Evolutionary conservation across 2,888 invertebrate genomes (phyloP), one percentile per base, ranked within the genome.

Genomic region (Torymus tubicola): DNA sequence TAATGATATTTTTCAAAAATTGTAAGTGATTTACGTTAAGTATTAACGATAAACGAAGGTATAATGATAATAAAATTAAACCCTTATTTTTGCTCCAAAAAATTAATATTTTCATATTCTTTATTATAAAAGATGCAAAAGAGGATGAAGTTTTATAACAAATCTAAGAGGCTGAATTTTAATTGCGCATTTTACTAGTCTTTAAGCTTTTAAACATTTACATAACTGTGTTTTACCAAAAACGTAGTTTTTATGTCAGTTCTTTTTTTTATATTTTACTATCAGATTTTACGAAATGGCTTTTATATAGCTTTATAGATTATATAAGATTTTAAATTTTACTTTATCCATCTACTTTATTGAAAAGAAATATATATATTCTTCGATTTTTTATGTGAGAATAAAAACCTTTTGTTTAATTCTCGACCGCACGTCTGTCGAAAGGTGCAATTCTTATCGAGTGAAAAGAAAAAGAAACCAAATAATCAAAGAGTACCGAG

Each of bases 61-160:
- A 42, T 42, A 42, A 42, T 42, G 42, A 52, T 50, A 18, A 21
- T 52, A 42, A 76, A 69, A 64, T 68, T n/a, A 52, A 72, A 24
- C 13, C 0, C n/a, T 65, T 65, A 70, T 71, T 80, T 75, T 80
- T 80, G 80, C 70, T 80, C 80, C 80, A 67, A 65, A 63, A 80
- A 75, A 73, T 78, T 21, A 8, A 21, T 10, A 53, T 16, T 60
- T 12, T 55, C 42, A 18, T n/a, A 21, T 75, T 58, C 10, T 5
- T 10, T 76, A 31, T 18, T 3, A 14, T 13, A 14, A 57, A n/a
- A 8, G 14, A 64, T 50, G 2, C 21, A 55, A 14, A 4, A 31
- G n/a, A 42, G 11, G 60, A 75, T 61, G 21, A 60, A 2, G 42
- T 78, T 68, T 0, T 61, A 63, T 67, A 61, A 67, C 55, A 58